phyloP scores from a whole-genome alignment of 1,140 invertebrate species.

The Zaprionus nigranus region DNA sequence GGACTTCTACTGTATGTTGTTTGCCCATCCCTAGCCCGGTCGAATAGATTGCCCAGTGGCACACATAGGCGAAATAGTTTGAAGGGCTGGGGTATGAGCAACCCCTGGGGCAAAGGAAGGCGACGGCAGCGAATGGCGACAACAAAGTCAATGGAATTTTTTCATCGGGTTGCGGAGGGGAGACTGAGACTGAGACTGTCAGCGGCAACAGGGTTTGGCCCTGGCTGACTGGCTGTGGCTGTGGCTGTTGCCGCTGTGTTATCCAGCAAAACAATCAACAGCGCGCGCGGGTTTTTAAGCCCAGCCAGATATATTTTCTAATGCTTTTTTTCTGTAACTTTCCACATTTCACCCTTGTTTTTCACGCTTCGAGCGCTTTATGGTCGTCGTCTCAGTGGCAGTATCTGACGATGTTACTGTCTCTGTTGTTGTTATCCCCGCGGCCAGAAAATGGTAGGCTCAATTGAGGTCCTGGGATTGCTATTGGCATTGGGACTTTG shows the following conservation, averaged over 20 bases:
- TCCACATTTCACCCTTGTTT: conserved; percentile 80
- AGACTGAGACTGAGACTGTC: conserved; percentile 2
- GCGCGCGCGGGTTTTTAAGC: conserved; percentile 80
- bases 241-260: conserved; percentile 36
- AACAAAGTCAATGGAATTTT: conserved; percentile 48
- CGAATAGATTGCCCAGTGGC: conserved; percentile 74
- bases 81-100: conserved; percentile 15
- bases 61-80: conserved; percentile 70
- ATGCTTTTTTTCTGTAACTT: conserved; percentile 82
- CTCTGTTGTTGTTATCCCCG: conserved; percentile 23
- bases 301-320: conserved; percentile 81
- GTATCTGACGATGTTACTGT: conserved; percentile 16
- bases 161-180: conserved; percentile 21
- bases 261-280: conserved; percentile 82
- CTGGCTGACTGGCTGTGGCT: conserved; percentile 21
- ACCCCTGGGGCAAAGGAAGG: conserved; percentile 23
- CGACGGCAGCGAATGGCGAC: conserved; percentile 30
- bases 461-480: conserved; percentile 63
- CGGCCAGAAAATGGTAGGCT: conserved; percentile 51
- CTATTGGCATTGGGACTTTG: conserved; percentile 61
- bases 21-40: background rate
- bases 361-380: conserved; percentile 81
- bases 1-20: background rate
- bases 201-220: conserved; percentile 48
- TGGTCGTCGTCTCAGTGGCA: conserved; percentile 47